Evolutionary conservation across 2,113 vertebrate genomes (phyloP), one percentile per base, ranked within the genome.

Genomic region (Otis tarda): DNA sequence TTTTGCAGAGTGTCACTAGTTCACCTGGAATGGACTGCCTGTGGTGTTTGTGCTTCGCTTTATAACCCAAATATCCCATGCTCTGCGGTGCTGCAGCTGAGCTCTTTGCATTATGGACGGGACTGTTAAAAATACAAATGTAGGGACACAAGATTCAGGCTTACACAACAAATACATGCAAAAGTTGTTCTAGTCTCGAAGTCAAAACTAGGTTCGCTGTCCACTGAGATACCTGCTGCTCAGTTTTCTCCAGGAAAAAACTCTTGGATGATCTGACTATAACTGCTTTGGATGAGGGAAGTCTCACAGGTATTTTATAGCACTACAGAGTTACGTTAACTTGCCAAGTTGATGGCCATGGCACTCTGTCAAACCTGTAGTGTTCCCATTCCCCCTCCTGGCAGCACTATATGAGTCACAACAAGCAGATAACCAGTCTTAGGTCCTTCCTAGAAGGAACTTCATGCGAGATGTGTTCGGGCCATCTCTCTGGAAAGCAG

Each of bases 351-450:
- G 69, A 37, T 75, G 47, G 28, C 56, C 33, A 1, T 12, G 28
- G 20, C 9, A 14, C 30, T 68, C 28, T 15, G 7, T 52, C 50
- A 65, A 61, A 37, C 50, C 39, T 69, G 39, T 50, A 49, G 11
- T 14, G n/a, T 43, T 18, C 14, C 8, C 43, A 87, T 83, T 33
- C 4, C 27, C 41, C 13, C 3, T 7, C 57, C 7, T 0, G 69
- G 25, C 69, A 63, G 68, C 0, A 0, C 39, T 55, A 0, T 16
- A 10, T 37, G 50, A 70, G 18, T 55, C 28, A 57, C 10, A 33
- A 3, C 33, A n/a, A 74, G 28, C 43, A 53, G 71, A 31, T 39
- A 69, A 28, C 16, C 16, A 49, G 39, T 33, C 33, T 57, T 28
- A 18, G 15, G 6, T 24, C 28, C 43, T 76, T 83, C 49, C 49